A percentile compares a stretch with the other conserved stretches of the same genome.
These are phyloP conservation scores for Ceyx melanurus DNA, from an alignment of 2,113 vertebrate species.

Conservation along the genomic window DNA sequence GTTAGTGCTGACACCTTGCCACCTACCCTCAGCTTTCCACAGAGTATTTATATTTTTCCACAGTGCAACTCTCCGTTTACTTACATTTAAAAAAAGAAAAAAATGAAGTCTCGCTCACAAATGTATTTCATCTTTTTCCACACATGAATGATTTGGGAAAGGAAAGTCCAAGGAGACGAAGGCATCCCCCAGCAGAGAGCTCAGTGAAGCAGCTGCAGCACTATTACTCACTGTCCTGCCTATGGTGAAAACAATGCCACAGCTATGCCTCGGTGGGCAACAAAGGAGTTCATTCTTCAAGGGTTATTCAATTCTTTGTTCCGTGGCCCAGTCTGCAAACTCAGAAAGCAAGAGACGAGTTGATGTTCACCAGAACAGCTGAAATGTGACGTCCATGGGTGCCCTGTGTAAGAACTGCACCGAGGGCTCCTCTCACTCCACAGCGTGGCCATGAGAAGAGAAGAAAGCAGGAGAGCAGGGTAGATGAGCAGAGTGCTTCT, in stretches of 20 bases:
- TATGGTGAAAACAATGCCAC: slow-evolving; percentile 46
- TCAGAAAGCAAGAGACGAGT: background rate
- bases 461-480: background rate
- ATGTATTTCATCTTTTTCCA: slow-evolving; percentile 51
- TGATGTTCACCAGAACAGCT: slow-evolving; percentile 20
- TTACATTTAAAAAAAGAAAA: slow-evolving; percentile 6
- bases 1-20: background rate
- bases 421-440: background rate
- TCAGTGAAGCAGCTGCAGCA: slow-evolving; percentile 17
- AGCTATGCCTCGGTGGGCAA: slow-evolving; percentile 57
- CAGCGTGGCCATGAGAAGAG: background rate
- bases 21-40: background rate
- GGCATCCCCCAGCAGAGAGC: slow-evolving; percentile 16
- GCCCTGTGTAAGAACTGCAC: background rate
- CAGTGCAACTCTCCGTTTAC: background rate
- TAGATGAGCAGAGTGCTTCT: background rate
- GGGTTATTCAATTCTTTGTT: slow-evolving; percentile 28
- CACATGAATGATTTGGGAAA: background rate
- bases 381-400: fast-evolving
- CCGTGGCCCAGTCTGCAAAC: slow-evolving; percentile 10
- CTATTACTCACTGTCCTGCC: slow-evolving; percentile 55
- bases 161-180: slow-evolving; percentile 28
- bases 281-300: slow-evolving; percentile 46
- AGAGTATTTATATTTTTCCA: background rate
- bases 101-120: slow-evolving; percentile 43